phyloP scores from a whole-genome alignment of 1,140 invertebrate species.

The Theocolax elegans region DNA sequence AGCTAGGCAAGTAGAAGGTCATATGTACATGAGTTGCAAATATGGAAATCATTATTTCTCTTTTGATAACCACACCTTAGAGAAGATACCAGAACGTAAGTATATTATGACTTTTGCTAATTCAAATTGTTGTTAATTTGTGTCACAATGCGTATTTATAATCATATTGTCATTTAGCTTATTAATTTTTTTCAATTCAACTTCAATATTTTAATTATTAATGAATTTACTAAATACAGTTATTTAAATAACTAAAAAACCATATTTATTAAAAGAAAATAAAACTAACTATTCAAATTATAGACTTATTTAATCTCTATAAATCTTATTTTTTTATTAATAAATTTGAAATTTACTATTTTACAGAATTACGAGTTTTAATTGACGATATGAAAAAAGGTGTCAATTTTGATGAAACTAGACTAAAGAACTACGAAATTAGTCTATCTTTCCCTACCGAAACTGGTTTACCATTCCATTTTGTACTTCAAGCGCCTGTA shows the following conservation, averaged over 20 bases:
- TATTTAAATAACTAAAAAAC: no score
- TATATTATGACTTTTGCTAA: constrained; percentile 27
- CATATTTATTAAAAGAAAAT: no score
- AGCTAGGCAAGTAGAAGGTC: constrained; percentile 70
- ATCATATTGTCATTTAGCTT: no score
- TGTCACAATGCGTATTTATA: no score
- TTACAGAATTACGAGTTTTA: constrained; percentile 56
- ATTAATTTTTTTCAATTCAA: no score
- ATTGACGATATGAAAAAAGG: constrained; percentile 60
- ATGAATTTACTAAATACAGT: no score
- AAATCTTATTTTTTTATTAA: not conserved
- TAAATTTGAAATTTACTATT: not conserved
- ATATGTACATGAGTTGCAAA: constrained; percentile 62
- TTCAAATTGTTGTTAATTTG: no score
- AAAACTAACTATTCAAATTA: no score
- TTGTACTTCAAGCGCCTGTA: constrained; percentile 69
- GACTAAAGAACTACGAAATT: constrained; percentile 66
- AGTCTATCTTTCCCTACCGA: constrained; percentile 74
- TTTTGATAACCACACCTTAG: constrained; percentile 70
- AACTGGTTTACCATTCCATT: constrained; percentile 75
- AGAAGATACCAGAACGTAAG: constrained; percentile 62
- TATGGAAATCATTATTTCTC: constrained; percentile 66
- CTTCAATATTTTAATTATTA: no score
- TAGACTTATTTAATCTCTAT: not conserved
- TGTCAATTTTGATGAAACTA: constrained; percentile 61